These are phyloP conservation scores for Rutpela maculata DNA, from an alignment of 2,888 invertebrate genomes.

Conservation along the genomic window DNA sequence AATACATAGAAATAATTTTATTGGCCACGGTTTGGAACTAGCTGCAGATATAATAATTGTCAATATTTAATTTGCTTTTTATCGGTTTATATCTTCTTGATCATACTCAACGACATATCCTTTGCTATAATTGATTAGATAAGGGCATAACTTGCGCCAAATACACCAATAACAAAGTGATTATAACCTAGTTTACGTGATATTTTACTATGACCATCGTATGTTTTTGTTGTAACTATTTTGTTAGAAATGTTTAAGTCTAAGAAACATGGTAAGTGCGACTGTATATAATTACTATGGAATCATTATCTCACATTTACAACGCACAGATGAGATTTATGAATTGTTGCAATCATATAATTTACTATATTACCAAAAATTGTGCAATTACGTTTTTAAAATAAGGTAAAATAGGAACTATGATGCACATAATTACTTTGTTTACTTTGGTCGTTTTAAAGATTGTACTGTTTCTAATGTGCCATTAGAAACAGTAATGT, in stretches of 20 bases:
- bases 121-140: conserved; percentile 31
- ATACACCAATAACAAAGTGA: conserved; percentile 19
- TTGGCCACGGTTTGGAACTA: neutral
- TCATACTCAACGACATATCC: conserved; percentile 23
- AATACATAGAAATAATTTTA: neutral
- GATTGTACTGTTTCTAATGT: too few species aligned
- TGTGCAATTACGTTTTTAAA: neutral
- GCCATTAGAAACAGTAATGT: too few species aligned
- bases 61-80: conserved; percentile 30
- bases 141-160: conserved; percentile 10
- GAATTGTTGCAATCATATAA: neutral
- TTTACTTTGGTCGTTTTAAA: too few species aligned
- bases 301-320: neutral
- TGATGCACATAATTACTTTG: too few species aligned
- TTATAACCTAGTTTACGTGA: conserved; percentile 20
- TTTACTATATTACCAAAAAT: neutral
- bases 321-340: too few species aligned
- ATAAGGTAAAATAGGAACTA: too few species aligned
- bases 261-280: conserved; percentile 4
- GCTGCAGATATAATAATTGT: conserved; percentile 11
- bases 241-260: conserved; percentile 11
- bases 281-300: neutral
- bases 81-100: conserved; percentile 14
- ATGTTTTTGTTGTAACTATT: neutral
- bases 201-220: conserved; percentile 23